These are phyloP conservation scores for Pardosa pseudoannulata DNA, from an alignment of 2,888 invertebrate species.

Conservation along the genomic window DNA sequence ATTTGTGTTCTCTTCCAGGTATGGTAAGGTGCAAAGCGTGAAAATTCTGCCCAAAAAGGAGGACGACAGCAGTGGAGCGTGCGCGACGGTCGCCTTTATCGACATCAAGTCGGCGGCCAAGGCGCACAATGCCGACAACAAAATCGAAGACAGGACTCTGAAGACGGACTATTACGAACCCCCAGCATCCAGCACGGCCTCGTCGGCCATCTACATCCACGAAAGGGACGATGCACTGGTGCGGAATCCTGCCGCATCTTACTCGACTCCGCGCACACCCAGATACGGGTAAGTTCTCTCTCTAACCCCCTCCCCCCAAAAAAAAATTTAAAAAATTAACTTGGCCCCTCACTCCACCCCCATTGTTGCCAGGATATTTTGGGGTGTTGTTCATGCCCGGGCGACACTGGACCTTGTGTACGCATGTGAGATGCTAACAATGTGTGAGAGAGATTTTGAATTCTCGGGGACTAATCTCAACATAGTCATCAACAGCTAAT, in stretches of 20 bases:
- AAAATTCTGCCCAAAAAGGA: constrained; percentile 85
- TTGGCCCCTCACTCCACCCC: no score
- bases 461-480: no score
- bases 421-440: no score
- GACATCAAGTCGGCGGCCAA: constrained; percentile 97
- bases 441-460: no score
- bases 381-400: no score
- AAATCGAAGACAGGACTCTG: constrained; percentile 89
- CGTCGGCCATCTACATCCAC: constrained; percentile 75
- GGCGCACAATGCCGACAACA: constrained; percentile 93
- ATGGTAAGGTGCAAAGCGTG: constrained; percentile 98
- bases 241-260: constrained; percentile 70
- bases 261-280: constrained; percentile 73
- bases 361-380: no score
- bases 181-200: constrained; percentile 78
- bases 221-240: constrained; percentile 73
- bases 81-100: constrained; percentile 95
- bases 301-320: no score
- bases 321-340: no score
- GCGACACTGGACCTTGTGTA: no score
- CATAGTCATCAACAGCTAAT: no score
- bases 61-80: constrained; percentile 79
- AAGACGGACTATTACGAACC: constrained; percentile 95
- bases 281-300: constrained; percentile 74
- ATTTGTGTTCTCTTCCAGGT: constrained; percentile 82